Evolutionary conservation across 2,888 invertebrate species (phyloP), one percentile per base, ranked within the genome.

Genomic region (Drosophila longiperda): DNA sequence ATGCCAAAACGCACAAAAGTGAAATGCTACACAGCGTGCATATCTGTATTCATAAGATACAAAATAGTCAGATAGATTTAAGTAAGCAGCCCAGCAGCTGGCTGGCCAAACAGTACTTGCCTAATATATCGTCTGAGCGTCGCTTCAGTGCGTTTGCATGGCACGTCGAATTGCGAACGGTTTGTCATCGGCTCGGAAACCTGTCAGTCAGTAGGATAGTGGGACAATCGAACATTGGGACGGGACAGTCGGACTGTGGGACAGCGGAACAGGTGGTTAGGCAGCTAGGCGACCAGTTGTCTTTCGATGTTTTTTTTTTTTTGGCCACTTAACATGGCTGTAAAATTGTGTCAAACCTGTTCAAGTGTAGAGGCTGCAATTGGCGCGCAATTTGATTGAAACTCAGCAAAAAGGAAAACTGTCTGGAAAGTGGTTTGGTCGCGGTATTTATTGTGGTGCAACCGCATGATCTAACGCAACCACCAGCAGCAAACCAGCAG

Each of bases 311-410:
- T 58, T 29, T 29, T 26, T 29, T 26, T 26, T 29, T 29, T 26
- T 57, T 67, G 78, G 57, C 74, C 74, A 81, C 66, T 71, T 71
- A 55, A 32, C 52, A 61, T 65, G 57, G 55, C 67, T 59, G 50
- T 55, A 68, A 73, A 83, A 76, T 83, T 69, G 75, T 87, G 86
- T 90, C 86, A 88, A 90, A 90, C 86, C 87, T 70, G 86, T 88
- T 82, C 78, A 64, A 57, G 57, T 58, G 50, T 50, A 29, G 9
- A 53, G 66, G 29, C 62, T 73, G 69, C 64, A 65, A 69, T 59
- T 61, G 66, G 67, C 81, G 68, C 50, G 55, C 81, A 40, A 62
- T 54, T 82, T 71, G 81, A 86, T 84, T 83, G 75, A 75, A 75
- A 66, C 77, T 55, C 29, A 40, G 20, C 9, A 29, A 29, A 29